Evolutionary conservation across 2,797 vertebrate genomes (phyloP).

Genomic region (Gymnoscopelus microlampas): DNA sequence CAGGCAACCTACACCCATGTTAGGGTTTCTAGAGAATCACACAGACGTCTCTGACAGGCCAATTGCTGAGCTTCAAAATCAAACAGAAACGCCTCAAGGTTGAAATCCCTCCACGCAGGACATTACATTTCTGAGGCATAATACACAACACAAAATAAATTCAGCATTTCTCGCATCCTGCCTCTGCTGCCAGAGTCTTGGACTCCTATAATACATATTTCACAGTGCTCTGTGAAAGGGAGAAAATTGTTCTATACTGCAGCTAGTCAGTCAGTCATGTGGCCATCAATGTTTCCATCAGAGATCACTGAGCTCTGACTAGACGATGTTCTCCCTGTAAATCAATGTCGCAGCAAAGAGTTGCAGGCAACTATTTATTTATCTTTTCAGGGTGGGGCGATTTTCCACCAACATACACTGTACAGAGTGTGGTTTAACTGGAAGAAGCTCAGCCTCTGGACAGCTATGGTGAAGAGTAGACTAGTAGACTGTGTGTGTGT

Average conservation of each 20-base stretch:
- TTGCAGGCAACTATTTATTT: conserved; percentile 29
- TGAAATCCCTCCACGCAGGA: conserved; percentile 24
- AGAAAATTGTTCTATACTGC: background rate
- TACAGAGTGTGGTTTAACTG: background rate
- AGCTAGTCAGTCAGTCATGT: conserved; percentile 38
- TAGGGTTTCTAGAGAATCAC: conserved; percentile 25
- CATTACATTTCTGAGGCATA: conserved; percentile 17
- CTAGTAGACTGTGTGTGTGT: background rate
- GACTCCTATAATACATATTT: conserved; percentile 28
- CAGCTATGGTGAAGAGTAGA: background rate
- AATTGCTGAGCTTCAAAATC: conserved; percentile 36
- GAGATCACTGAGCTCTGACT: conserved; percentile 54
- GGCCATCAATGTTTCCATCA: conserved; percentile 59
- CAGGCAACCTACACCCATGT: conserved; percentile 1
- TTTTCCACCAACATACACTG: conserved; percentile 38
- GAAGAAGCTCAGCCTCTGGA: background rate
- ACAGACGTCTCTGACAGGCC: background rate
- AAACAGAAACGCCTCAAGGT: conserved; percentile 33
- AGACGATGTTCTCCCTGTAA: conserved; percentile 42
- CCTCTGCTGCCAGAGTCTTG: background rate
- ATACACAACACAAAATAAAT: conserved; percentile 40
- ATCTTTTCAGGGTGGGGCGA: conserved; percentile 36
- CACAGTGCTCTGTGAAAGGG: conserved; percentile 19
- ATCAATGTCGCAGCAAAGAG: conserved; percentile 44
- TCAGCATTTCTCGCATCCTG: conserved; percentile 14